Evolutionary conservation across 2,113 vertebrate genomes (phyloP).

Genomic region (Nyctereutes procyonoides): DNA sequence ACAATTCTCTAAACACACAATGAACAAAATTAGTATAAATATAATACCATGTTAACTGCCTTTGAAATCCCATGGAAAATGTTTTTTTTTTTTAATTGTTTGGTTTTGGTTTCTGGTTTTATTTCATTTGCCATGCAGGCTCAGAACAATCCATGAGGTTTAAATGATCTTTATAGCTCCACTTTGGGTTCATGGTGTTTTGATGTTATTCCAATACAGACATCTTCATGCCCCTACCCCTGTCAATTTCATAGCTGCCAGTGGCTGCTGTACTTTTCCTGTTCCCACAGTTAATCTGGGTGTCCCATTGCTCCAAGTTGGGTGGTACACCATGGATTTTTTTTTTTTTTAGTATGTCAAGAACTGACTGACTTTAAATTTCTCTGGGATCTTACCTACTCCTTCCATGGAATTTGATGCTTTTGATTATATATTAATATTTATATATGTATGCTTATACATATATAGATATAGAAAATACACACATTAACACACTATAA

Average conservation of each 20-base stretch:
- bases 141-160: constrained; percentile 63
- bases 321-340: constrained; percentile 48
- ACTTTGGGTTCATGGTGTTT: constrained; percentile 41
- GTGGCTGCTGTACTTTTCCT: not conserved
- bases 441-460: constrained; percentile 84
- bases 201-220: constrained; percentile 43
- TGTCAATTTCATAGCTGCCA: not conserved
- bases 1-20: constrained; percentile 86
- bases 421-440: constrained; percentile 85
- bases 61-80: constrained; percentile 92
- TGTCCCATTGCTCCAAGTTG: constrained; percentile 38
- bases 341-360: constrained; percentile 57
- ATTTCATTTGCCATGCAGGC: not conserved
- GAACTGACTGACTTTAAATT: not conserved
- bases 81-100: constrained; percentile 5
- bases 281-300: not conserved
- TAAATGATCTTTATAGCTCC: constrained; percentile 62
- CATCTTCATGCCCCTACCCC: not conserved
- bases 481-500: constrained; percentile 77
- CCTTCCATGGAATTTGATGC: constrained; percentile 96
- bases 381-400: constrained; percentile 45
- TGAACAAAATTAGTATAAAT: constrained; percentile 94
- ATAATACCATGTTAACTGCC: constrained; percentile 90
- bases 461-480: constrained; percentile 82
- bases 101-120: not conserved